Conservation (phyloP, 2,113 vertebrate genomes). For the Spermophilus dauricus region DNA sequence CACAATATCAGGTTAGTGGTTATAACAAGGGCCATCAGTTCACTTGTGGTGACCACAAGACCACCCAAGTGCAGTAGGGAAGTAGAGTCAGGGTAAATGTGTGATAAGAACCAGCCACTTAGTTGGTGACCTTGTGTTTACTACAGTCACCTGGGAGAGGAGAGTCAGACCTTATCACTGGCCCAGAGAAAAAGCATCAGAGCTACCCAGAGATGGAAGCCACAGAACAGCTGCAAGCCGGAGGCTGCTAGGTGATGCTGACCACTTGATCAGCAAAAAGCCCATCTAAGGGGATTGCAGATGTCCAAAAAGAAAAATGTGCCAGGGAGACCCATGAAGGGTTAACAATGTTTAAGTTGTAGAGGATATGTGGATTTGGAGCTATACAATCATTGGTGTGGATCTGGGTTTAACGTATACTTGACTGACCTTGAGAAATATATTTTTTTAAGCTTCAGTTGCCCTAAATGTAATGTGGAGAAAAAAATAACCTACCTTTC, state of each 20-base stretch:
- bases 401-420: neutral
- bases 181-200: too few species aligned
- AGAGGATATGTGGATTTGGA: neutral
- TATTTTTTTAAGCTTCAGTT: slow-evolving; percentile 35
- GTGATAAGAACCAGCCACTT: neutral
- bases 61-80: neutral
- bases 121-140: neutral
- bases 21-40: neutral
- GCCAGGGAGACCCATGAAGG: neutral
- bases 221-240: neutral
- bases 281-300: rapidly evolving
- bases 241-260: neutral
- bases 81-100: neutral
- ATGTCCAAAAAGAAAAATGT: neutral
- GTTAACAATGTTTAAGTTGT: neutral
- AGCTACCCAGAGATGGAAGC: neutral
- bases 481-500: slow-evolving; percentile 25
- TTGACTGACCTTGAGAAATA: slow-evolving; percentile 37
- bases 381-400: neutral
- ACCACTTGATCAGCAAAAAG: neutral
- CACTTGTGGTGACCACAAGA: neutral
- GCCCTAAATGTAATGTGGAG: neutral
- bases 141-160: neutral
- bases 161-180: neutral
- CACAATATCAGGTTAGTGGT: neutral